Conservation (phyloP, 2,797 vertebrate species). For the Hephaestus fuliginosus region DNA sequence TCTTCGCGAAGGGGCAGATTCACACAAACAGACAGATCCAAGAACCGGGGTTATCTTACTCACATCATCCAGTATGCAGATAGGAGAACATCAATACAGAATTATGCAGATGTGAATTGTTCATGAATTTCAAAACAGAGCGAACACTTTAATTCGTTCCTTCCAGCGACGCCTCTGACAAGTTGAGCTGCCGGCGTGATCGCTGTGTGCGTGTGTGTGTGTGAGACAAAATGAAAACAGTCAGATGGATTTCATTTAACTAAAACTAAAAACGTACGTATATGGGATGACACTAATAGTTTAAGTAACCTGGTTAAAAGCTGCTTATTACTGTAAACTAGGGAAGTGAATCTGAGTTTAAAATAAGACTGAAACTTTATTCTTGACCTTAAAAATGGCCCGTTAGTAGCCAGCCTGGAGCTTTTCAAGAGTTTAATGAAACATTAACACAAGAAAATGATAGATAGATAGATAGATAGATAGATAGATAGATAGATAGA, state of each 20-base stretch:
- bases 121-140: slow-evolving; percentile 57
- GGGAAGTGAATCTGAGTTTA: neutral
- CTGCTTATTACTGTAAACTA: neutral
- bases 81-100: slow-evolving; percentile 40
- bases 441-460: neutral
- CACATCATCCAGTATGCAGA: slow-evolving; percentile 41
- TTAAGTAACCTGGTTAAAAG: neutral
- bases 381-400: neutral
- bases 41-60: slow-evolving; percentile 13
- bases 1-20: slow-evolving; percentile 10
- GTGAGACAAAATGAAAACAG: neutral
- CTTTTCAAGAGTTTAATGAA: neutral
- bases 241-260: neutral
- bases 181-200: neutral
- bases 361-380: neutral
- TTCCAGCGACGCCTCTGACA: slow-evolving; percentile 18
- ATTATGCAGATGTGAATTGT: slow-evolving; percentile 44
- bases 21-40: slow-evolving; percentile 3
- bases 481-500: neutral
- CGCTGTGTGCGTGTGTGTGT: neutral
- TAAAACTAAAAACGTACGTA: neutral
- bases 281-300: neutral
- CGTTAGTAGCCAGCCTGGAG: neutral
- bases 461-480: neutral
- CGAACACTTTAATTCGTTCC: slow-evolving; percentile 16